A percentile compares a stretch with the other conserved stretches of the same genome.
These are phyloP conservation scores for Pagetopsis macropterus DNA, from an alignment of 2,797 vertebrate genomes.

Conservation along the genomic window DNA sequence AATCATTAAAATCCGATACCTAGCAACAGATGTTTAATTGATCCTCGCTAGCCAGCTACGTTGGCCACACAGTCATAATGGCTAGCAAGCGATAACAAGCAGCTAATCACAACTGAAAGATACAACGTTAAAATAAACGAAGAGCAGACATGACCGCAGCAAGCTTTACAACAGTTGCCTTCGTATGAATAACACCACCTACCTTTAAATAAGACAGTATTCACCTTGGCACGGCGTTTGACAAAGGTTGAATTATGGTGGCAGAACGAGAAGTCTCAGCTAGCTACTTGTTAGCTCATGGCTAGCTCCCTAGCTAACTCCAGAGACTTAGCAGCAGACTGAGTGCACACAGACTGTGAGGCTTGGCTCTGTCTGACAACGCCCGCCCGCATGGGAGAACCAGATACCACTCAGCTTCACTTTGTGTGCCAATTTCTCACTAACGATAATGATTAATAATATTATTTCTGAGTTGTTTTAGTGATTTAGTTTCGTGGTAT, in stretches of 20 bases:
- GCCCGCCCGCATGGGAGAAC: constrained; percentile 70
- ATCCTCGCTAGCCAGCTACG: constrained; percentile 29
- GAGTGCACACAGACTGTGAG: constrained; percentile 64
- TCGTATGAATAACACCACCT: constrained; percentile 11
- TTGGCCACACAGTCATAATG: constrained; percentile 22
- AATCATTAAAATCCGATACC: not conserved
- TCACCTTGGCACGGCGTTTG: constrained; percentile 6
- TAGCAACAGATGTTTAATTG: constrained; percentile 61
- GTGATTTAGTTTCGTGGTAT: not conserved
- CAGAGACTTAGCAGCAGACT: constrained; percentile 57
- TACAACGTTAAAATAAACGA: constrained; percentile 3
- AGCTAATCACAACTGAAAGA: constrained; percentile 67
- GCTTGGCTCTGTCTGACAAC: constrained; percentile 72
- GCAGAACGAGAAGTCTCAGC: constrained; percentile 27
- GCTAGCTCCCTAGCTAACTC: constrained; percentile 70
- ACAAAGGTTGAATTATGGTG: constrained; percentile 16
- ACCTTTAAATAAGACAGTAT: constrained; percentile 6
- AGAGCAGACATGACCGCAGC: not conserved
- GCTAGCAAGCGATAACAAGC: constrained; percentile 58
- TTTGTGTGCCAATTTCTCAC: constrained; percentile 1
- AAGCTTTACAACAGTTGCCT: accelerated
- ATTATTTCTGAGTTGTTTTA: accelerated
- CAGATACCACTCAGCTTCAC: constrained; percentile 8
- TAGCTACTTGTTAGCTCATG: constrained; percentile 79
- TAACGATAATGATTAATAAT: not conserved